phyloP scores from a whole-genome alignment of 2,888 invertebrate species.

The Meghimatium bilineatum region DNA sequence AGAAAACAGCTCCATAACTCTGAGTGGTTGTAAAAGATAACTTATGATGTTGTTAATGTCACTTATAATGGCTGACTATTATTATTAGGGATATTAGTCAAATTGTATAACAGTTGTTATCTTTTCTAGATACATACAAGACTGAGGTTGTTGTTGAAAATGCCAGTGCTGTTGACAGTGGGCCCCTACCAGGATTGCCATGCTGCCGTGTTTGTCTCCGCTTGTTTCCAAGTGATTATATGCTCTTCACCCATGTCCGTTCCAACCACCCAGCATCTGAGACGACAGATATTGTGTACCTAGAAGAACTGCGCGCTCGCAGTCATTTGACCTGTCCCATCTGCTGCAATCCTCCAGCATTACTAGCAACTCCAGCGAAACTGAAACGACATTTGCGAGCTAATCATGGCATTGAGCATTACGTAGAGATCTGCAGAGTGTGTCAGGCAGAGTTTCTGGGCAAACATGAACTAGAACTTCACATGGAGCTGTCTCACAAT shows the following conservation, averaged over 20 bases:
- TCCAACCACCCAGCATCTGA: slow-evolving; percentile 27
- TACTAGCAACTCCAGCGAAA: slow-evolving; percentile 25
- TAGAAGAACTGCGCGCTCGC: slow-evolving; percentile 33
- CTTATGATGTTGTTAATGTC: no score
- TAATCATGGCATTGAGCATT: slow-evolving; percentile 35
- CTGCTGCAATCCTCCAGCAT: slow-evolving; percentile 29
- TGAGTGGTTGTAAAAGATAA: no score
- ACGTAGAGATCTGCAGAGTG: slow-evolving; percentile 28
- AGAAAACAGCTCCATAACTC: no score
- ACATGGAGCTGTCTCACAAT: slow-evolving; percentile 35
- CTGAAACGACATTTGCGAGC: slow-evolving; percentile 26
- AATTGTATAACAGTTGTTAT: background rate
- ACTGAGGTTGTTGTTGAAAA: slow-evolving; percentile 34
- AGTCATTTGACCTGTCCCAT: slow-evolving; percentile 38
- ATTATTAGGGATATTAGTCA: no score
- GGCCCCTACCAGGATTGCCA: slow-evolving; percentile 51
- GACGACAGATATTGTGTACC: slow-evolving; percentile 15
- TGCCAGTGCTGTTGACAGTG: slow-evolving; percentile 30
- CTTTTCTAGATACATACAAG: background rate
- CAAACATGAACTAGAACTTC: slow-evolving; percentile 31
- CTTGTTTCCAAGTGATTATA: slow-evolving; percentile 38
- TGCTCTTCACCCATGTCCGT: slow-evolving; percentile 34
- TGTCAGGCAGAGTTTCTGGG: slow-evolving; percentile 36
- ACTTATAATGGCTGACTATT: no score
- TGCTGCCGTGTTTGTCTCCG: slow-evolving; percentile 42